phyloP scores from a whole-genome alignment of 2,797 vertebrate genomes.

The Argentina silus region DNA sequence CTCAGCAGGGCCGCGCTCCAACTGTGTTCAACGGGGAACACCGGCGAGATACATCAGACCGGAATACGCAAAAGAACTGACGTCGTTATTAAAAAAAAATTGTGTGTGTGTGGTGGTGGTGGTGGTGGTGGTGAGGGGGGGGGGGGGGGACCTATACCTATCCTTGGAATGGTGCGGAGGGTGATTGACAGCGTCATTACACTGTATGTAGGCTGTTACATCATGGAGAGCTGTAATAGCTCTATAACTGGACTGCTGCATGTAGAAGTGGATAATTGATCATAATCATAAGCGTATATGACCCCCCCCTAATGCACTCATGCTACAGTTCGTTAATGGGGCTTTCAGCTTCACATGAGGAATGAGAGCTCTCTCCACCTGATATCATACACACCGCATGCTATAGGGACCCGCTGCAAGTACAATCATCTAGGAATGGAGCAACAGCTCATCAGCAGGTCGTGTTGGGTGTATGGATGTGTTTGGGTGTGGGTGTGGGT shows the following conservation, averaged over 20 bases:
- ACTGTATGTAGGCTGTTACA: slow-evolving; percentile 57
- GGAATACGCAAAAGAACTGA: no score
- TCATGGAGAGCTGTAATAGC: slow-evolving; percentile 51
- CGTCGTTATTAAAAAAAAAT: no score
- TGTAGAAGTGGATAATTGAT: slow-evolving; percentile 76
- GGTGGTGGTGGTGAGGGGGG: no score
- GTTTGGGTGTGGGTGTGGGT: no score
- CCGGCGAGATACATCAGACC: no score
- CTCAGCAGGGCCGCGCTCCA: slow-evolving; percentile 10
- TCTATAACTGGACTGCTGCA: slow-evolving; percentile 65
- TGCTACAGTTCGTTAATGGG: not conserved
- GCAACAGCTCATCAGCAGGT: not conserved
- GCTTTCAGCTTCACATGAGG: not conserved
- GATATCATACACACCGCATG: no score
- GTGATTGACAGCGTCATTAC: slow-evolving; percentile 72
- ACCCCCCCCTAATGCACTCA: not conserved
- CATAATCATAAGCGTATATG: slow-evolving; percentile 66
- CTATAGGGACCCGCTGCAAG: not conserved
- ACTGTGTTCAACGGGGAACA: not conserved
- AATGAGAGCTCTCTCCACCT: no score
- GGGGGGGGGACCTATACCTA: slow-evolving; percentile 34
- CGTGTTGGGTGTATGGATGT: not conserved
- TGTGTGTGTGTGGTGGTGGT: no score
- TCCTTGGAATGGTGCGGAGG: slow-evolving; percentile 26
- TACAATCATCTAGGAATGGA: not conserved